These are phyloP conservation scores for Spisula solida DNA, from an alignment of 2,888 invertebrate species.

Conservation along the genomic window DNA sequence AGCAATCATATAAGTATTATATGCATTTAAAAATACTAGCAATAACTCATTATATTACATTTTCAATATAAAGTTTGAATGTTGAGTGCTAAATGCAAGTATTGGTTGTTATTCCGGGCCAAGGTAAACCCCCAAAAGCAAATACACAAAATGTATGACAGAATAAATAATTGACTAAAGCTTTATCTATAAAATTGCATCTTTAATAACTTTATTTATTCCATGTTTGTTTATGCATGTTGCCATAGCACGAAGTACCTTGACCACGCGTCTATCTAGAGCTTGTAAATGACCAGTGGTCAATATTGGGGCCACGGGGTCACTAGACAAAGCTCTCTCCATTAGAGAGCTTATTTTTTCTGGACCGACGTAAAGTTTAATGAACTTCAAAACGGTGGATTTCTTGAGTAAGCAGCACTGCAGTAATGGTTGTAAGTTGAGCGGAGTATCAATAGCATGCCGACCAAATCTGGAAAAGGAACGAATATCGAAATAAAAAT, in stretches of 20 bases:
- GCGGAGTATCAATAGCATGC: neutral
- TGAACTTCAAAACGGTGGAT: conserved; percentile 5
- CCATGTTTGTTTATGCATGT: neutral
- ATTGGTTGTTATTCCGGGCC: too few species aligned
- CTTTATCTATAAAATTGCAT: too few species aligned
- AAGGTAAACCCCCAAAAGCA: too few species aligned
- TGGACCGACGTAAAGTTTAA: neutral
- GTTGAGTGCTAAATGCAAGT: too few species aligned
- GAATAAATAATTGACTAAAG: too few species aligned
- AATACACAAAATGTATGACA: too few species aligned
- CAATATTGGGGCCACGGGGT: neutral
- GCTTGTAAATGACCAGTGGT: neutral
- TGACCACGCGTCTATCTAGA: neutral
- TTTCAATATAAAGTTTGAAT: too few species aligned
- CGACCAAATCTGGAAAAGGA: neutral
- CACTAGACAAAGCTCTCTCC: neutral
- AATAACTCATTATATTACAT: too few species aligned
- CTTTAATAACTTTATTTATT: neutral
- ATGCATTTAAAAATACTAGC: too few species aligned
- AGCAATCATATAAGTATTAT: too few species aligned
- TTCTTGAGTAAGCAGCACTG: neutral
- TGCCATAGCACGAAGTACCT: neutral
- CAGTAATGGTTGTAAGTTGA: neutral
- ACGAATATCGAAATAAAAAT: neutral
- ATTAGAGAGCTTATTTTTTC: neutral